phyloP scores from a whole-genome alignment of 2,888 invertebrate genomes.

The Lasioglossum oenotherae region DNA sequence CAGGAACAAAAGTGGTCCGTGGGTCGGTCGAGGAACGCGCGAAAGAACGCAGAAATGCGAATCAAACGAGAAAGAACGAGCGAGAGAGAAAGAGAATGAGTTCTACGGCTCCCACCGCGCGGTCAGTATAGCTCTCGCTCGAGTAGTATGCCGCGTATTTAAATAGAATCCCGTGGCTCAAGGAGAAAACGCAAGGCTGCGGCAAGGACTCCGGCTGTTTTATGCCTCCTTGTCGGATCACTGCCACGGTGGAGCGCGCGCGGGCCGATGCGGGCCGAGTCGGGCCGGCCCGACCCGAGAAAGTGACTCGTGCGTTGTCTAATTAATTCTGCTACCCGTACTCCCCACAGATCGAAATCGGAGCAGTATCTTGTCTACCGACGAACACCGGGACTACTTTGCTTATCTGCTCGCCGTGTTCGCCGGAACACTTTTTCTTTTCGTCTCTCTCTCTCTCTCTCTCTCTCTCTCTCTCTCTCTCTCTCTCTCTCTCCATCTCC shows the following conservation, averaged over 20 bases:
- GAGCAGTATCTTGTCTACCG: background rate
- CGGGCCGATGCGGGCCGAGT: conserved; percentile 8
- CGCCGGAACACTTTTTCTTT: conserved; percentile 4
- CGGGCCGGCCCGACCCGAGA: conserved; percentile 23
- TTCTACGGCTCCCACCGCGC: conserved; percentile 45
- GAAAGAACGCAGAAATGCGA: conserved; percentile 42
- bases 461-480: too few species aligned
- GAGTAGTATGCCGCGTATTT: conserved; percentile 68
- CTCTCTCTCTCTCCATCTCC: too few species aligned
- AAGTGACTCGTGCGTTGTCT: conserved; percentile 43
- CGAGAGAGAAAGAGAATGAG: conserved; percentile 16
- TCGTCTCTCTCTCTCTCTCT: background rate
- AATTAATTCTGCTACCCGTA: conserved; percentile 34
- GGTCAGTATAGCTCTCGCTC: background rate
- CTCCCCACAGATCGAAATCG: conserved; percentile 25
- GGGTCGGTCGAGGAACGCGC: conserved; percentile 19
- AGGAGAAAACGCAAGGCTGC: conserved; percentile 80
- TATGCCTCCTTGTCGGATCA: conserved; percentile 64
- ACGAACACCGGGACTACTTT: background rate
- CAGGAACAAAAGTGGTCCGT: conserved; percentile 13
- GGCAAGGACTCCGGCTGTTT: conserved; percentile 76
- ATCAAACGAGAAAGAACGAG: background rate
- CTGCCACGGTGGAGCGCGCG: conserved; percentile 50
- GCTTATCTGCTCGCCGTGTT: background rate
- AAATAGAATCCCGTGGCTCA: conserved; percentile 76